Base-by-base conservation (phyloP, 1,140 invertebrate species). In the Eriosoma lanigerum region DNA sequence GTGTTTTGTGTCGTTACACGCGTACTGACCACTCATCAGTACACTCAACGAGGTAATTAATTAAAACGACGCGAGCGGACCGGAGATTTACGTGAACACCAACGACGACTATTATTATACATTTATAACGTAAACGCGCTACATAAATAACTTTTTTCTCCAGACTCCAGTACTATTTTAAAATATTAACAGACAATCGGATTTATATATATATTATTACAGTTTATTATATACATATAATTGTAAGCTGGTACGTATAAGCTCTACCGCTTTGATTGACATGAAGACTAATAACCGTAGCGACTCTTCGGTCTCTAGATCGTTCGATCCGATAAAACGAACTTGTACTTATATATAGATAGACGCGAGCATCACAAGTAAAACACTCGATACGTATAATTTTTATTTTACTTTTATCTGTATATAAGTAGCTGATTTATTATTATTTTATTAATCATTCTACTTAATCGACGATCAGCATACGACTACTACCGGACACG, bases 261-360 rank as follows among this genome's bases (percentile, higher is more conserved):
- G 56, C 15, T 26, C 56, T 15, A 26, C 26, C 15, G 64, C 24
- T 72, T 56, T 73, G 70, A 76, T 76, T 44, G 73, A 58, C 73
- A 32, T 21, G 26, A 29, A 15, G 29, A n/a, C 52, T 75, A 75
- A 75, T 75, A 58, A 50, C n/a, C 12, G 10, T 3, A 9, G 72
- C 46, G 13, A 3, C 9, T 15, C 50, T 13, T 6, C 72, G 52
- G 50, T 72, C 68, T n/a, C n/a, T n/a, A n/a, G 46, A 17, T 32
- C 50, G 48, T 15, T 73, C 70, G 32, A n/a, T n/a, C 38, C 38
- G 64, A 66, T 21, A 44, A n/a, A 76, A 3, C 32, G 62, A 44
- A 38, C 10, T 9, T 32, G n/a, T 19, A 13, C 10, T 32, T 19
- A n/a, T 19, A 4, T 29, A 29, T 15, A 26, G 9, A 9, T 19